Evolutionary conservation across 37 sponge, comb jelly and placozoan species (phyloP), one percentile per base, ranked within the genome.

Genomic region (Tethya wilhelma): DNA sequence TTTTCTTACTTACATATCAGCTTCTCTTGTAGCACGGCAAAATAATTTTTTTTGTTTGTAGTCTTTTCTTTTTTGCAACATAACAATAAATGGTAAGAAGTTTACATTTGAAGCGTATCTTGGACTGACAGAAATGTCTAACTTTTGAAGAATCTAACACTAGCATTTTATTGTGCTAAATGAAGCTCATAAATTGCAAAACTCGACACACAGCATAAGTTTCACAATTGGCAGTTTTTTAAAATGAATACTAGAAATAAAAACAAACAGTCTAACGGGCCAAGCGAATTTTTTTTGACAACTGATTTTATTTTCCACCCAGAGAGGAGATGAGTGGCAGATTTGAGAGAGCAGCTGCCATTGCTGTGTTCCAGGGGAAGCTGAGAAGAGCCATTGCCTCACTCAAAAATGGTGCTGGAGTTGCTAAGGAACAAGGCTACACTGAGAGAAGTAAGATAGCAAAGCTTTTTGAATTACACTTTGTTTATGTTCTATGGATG

Each of bases 321-420:
- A 91, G 92, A 55, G 88, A 81, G 70, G 93, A 91, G 64, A 40
- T 88, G 69, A 57, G 73, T 32, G 82, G 80, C 4, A 23, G 59
- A 19, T 74, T 69, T 42, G 95, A 94, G 75, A 46, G 95, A 36
- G 95, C 93, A 59, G 95, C 95, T 31, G 89, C 92, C n/a, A 65
- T 94, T 36, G 72, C 93, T 28, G 85, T 94, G 71, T 94, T 94
- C 74, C 81, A 87, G n/a, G 85, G 85, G 0, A 37, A 88, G 41
- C 57, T 88, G 17, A 66, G 71, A 36, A 38, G 74, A 40, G 88
- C 89, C 19, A 87, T 91, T 26, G 29, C 28, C 19, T 56, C 77
- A 28, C 81, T 94, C 46, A 85, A 78, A 25, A 69, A 77, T 30
- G 93, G 95, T 8, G 95, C 95, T 34, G 60, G 25, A 7, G 60